Conservation (phyloP, 30 jellyfish, hydroid and myxozoan species). For the Phacellophora camtschatica region DNA sequence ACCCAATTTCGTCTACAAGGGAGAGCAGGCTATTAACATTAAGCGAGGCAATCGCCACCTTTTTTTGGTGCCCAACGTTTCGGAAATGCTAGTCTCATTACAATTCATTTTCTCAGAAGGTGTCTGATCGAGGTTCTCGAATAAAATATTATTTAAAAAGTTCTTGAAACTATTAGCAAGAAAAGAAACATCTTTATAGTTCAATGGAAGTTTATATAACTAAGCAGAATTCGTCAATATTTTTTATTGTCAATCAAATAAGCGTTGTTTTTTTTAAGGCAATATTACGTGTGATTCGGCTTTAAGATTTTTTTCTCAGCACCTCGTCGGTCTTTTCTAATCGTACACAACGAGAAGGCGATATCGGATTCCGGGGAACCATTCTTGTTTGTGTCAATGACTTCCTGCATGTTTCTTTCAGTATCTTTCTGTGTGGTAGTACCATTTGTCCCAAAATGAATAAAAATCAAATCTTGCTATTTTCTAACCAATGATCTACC, state of each 20-base stretch:
- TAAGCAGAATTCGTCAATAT: neutral
- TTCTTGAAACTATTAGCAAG: constrained; percentile 10
- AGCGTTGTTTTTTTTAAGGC: constrained; percentile 1
- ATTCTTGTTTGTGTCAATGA: neutral
- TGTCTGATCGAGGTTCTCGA: neutral
- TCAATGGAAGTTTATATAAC: neutral
- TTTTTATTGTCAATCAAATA: neutral
- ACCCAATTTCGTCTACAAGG: constrained; percentile 3
- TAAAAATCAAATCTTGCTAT: neutral
- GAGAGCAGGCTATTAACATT: constrained; percentile 6
- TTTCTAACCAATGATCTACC: neutral
- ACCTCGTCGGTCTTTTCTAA: neutral
- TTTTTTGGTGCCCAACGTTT: neutral
- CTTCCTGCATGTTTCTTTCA: neutral
- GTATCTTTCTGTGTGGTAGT: neutral
- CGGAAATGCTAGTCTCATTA: neutral
- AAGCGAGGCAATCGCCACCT: constrained; percentile 26
- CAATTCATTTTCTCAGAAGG: neutral
- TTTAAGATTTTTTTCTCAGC: neutral
- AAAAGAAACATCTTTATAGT: neutral
- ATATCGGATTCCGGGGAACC: neutral
- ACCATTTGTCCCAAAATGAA: constrained; percentile 1
- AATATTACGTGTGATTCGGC: neutral
- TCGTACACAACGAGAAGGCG: neutral
- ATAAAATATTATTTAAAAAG: neutral